phyloP scores from a whole-genome alignment of 2,888 invertebrate genomes.

The Willowsia nigromaculata region DNA sequence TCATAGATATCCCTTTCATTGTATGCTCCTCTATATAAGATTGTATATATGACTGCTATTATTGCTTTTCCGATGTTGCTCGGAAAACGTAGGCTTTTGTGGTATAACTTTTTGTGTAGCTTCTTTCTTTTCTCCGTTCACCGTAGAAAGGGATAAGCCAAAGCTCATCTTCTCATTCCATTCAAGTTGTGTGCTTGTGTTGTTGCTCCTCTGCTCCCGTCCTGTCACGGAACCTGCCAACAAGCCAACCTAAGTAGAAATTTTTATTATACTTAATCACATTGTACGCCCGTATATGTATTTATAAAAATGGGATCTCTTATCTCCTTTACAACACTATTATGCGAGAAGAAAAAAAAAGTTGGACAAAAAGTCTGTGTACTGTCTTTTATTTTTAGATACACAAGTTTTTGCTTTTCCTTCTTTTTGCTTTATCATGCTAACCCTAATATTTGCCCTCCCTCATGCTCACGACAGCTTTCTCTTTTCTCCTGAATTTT shows the following conservation, averaged over 20 bases:
- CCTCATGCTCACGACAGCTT: background rate
- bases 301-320: background rate
- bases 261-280: conserved; percentile 25
- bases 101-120: background rate
- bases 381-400: background rate
- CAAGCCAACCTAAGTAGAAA: background rate
- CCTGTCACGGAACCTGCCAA: conserved; percentile 44
- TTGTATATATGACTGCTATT: background rate
- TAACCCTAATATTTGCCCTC: background rate
- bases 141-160: conserved; percentile 42
- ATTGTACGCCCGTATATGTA: background rate
- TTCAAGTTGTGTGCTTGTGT: conserved; percentile 13
- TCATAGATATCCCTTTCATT: background rate
- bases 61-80: too few species aligned
- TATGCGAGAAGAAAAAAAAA: background rate
- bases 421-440: background rate
- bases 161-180: conserved; percentile 58
- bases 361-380: background rate
- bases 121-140: background rate
- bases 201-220: conserved; percentile 4
- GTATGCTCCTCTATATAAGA: background rate
- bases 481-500: background rate
- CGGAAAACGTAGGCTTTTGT: background rate
- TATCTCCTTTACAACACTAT: background rate
- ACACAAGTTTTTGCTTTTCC: too few species aligned